Conservation (phyloP, 2,797 vertebrate species). For the Sebastes reedi region DNA sequence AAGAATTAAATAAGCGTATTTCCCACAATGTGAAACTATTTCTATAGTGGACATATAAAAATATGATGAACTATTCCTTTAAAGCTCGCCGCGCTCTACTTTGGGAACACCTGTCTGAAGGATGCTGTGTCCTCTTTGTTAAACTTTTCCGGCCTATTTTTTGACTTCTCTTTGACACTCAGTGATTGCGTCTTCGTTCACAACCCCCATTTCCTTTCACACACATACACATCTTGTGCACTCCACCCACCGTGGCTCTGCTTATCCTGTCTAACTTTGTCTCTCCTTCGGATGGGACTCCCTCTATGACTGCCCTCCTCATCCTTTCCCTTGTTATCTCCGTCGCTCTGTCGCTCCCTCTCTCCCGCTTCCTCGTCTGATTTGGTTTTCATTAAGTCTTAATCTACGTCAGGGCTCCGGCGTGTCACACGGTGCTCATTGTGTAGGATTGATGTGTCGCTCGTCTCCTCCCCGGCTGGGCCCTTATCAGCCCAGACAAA, state of each 20-base stretch:
- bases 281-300: conserved; percentile 36
- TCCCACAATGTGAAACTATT: not conserved
- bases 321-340: conserved; percentile 45
- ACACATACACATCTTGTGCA: not conserved
- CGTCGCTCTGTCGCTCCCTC: not conserved
- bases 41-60: not conserved
- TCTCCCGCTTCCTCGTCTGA: conserved; percentile 50
- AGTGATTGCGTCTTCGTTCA: not conserved
- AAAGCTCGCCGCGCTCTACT: not conserved
- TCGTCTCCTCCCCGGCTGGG: conserved; percentile 50
- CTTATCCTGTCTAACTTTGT: conserved; percentile 32
- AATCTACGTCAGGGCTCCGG: conserved; percentile 69
- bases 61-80: not conserved
- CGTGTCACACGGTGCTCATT: conserved; percentile 70
- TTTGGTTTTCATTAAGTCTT: conserved; percentile 80
- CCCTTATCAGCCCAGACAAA: conserved; percentile 76
- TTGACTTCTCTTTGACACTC: not conserved
- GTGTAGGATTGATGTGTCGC: conserved; percentile 73
- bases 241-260: not conserved
- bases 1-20: not conserved
- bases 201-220: not conserved
- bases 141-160: not conserved
- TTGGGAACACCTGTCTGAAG: not conserved
- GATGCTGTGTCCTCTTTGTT: not conserved
- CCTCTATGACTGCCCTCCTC: conserved; percentile 28